A percentile compares a stretch with the other conserved stretches of the same genome.
Evolutionary conservation across 2,797 vertebrate species (phyloP).

Genomic region (Pipistrellus nathusii): DNA sequence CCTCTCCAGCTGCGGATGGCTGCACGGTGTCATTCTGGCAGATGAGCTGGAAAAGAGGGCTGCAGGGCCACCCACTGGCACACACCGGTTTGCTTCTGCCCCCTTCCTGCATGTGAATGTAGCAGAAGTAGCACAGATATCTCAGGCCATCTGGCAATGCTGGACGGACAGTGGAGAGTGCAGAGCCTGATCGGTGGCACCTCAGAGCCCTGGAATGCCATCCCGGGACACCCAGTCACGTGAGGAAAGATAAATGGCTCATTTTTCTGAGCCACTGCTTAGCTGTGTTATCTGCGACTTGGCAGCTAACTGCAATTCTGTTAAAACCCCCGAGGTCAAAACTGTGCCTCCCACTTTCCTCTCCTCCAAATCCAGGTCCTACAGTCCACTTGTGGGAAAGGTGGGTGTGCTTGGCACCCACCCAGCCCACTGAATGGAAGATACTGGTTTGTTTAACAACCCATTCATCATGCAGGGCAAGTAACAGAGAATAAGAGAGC

Average conservation of each 20-base stretch:
- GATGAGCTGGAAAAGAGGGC: neutral
- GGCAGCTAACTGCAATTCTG: neutral
- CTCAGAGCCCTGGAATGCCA: neutral
- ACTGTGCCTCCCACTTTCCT: neutral
- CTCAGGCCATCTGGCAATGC: neutral
- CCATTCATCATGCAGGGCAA: neutral
- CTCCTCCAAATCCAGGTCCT: neutral
- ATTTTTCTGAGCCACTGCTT: neutral
- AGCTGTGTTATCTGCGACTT: neutral
- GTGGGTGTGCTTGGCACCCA: neutral
- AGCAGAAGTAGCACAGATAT: neutral
- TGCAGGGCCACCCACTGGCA: neutral
- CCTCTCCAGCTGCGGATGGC: neutral
- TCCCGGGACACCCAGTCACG: neutral
- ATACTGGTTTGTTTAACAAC: too few species aligned
- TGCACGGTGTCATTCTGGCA: neutral
- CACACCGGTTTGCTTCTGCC: accelerated
- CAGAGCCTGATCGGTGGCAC: neutral
- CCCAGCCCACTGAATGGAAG: neutral
- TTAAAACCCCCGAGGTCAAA: neutral
- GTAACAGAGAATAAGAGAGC: neutral
- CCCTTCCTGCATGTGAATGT: neutral
- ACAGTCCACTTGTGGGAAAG: too few species aligned
- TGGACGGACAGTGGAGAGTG: neutral
- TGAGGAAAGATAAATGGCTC: neutral